A percentile compares a stretch with the other conserved stretches of the same genome.
These are phyloP conservation scores for Corythornis leucogaster DNA, from an alignment of 2,797 vertebrate genomes.

Conservation along the genomic window DNA sequence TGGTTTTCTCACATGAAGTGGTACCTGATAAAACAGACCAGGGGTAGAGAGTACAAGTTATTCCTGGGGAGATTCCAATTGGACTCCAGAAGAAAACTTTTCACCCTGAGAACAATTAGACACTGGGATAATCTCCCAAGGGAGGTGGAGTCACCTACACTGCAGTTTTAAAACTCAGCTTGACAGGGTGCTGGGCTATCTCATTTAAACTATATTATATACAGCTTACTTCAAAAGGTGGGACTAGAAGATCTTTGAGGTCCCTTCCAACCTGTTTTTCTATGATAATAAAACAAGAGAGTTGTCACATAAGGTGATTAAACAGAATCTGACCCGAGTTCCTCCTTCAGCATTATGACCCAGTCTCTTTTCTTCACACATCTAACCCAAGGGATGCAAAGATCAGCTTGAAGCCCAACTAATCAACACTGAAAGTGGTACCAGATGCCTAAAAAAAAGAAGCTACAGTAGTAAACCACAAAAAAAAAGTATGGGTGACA, in stretches of 20 bases:
- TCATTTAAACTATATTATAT: no score
- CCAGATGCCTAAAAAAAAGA: constrained; percentile 16
- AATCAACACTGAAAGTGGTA: constrained; percentile 46
- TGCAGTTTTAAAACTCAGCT: no score
- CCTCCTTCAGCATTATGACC: not conserved
- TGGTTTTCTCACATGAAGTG: not conserved
- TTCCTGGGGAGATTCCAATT: no score
- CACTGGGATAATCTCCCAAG: no score
- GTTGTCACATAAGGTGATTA: not conserved
- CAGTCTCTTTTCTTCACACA: not conserved
- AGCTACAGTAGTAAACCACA: constrained; percentile 5
- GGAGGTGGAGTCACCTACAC: no score
- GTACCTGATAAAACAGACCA: not conserved
- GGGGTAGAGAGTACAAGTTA: no score
- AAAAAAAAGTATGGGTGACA: constrained; percentile 51
- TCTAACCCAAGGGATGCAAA: not conserved
- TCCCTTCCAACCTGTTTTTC: no score
- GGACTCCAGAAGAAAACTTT: no score
- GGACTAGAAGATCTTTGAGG: no score
- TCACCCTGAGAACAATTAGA: no score
- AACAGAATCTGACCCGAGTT: not conserved
- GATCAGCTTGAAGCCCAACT: constrained; percentile 22
- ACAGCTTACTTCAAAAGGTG: no score
- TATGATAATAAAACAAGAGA: not conserved
- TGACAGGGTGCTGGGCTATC: no score